A percentile compares a stretch with the other conserved stretches of the same genome.
phyloP scores from a whole-genome alignment of 2,113 vertebrate species.

The Laterallus jamaicensis region DNA sequence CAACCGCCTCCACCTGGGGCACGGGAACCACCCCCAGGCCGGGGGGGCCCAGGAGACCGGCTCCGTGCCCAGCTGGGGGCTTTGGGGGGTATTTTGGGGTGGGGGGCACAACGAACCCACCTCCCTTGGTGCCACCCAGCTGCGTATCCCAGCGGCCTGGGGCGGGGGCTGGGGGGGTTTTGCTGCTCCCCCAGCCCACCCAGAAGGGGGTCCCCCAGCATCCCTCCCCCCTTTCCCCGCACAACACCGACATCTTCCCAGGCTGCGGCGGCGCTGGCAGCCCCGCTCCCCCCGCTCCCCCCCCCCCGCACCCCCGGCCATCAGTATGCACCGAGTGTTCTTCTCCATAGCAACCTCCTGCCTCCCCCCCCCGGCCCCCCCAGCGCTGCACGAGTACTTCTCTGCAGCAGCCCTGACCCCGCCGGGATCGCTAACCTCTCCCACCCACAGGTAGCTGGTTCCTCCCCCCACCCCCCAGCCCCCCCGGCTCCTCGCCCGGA shows the following conservation, averaged over 20 bases:
- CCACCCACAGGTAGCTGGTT: constrained; percentile 67
- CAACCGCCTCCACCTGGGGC: not conserved
- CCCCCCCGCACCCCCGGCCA: not conserved
- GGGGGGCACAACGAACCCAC: not conserved
- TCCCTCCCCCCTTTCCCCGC: not conserved
- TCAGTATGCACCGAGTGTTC: constrained; percentile 60
- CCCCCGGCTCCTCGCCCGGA: not conserved
- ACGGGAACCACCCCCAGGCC: not conserved
- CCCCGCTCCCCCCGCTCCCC: not conserved
- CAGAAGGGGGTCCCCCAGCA: not conserved
- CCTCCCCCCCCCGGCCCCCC: not conserved
- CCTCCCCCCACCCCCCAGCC: not conserved
- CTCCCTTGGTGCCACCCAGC: not conserved
- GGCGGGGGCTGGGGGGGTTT: not conserved
- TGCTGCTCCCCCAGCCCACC: not conserved
- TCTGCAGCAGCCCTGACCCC: constrained; percentile 48
- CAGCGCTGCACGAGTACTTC: not conserved
- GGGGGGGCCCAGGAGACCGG: not conserved
- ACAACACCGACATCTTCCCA: not conserved
- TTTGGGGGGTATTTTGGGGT: not conserved
- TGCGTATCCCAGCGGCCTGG: not conserved
- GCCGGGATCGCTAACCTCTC: constrained; percentile 52
- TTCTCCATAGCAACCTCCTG: constrained; percentile 67
- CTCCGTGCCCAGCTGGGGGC: not conserved
- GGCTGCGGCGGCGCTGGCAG: not conserved